Evolutionary conservation across 2,888 invertebrate species (phyloP).

Genomic region (Trachelus troglodyta): DNA sequence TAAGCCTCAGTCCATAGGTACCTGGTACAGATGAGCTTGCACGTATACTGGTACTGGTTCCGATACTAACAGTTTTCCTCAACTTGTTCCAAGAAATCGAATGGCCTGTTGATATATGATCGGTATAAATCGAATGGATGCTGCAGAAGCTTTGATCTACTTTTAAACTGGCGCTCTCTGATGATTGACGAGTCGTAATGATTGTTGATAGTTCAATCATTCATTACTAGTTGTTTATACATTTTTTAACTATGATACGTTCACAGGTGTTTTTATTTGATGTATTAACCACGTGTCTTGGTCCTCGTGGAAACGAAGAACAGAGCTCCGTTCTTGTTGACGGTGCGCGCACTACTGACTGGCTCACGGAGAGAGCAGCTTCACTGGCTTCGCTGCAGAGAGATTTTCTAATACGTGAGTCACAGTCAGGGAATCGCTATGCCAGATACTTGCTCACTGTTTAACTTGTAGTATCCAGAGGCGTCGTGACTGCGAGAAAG

Average conservation of each 20-base stretch:
- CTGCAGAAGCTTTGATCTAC: not conserved
- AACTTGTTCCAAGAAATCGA: not conserved
- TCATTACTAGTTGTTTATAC: not conserved
- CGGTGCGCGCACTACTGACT: constrained; percentile 46
- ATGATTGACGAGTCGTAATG: not conserved
- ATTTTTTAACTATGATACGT: constrained; percentile 2
- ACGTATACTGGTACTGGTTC: not conserved
- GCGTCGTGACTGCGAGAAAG: not conserved
- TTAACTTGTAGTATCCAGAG: not conserved
- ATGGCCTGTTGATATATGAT: not conserved
- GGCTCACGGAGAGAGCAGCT: not conserved
- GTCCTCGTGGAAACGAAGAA: constrained; percentile 15
- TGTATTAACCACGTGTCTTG: constrained; percentile 12
- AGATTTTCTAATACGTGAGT: not conserved
- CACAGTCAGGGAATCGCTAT: not conserved
- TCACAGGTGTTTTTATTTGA: not conserved
- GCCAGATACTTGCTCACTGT: not conserved
- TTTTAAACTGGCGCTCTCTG: not conserved
- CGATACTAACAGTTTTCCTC: not conserved
- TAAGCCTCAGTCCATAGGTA: not conserved
- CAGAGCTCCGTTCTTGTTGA: constrained; percentile 35
- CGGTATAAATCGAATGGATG: not conserved
- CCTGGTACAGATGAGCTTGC: not conserved
- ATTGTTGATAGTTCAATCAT: not conserved
- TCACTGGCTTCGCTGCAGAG: not conserved